Conservation (phyloP, 2,113 vertebrate genomes). For the Nestor notabilis region DNA sequence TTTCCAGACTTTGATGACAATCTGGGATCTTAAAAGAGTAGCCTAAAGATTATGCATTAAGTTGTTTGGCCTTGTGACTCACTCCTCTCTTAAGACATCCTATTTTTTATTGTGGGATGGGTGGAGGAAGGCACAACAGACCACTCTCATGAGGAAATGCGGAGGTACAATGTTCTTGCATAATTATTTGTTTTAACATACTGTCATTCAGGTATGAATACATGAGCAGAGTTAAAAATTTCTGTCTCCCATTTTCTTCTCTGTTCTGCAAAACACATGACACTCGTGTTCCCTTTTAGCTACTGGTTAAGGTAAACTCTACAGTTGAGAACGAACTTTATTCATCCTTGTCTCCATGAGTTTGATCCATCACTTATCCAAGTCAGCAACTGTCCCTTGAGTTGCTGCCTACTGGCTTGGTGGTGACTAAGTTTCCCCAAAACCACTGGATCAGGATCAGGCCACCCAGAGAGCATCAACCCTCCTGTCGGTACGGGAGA, state of each 20-base stretch:
- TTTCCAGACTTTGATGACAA: slow-evolving; percentile 76
- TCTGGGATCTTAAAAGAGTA: slow-evolving; percentile 67
- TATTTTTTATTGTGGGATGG: not conserved
- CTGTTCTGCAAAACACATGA: not conserved
- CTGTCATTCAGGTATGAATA: not conserved
- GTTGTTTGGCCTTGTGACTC: slow-evolving; percentile 59
- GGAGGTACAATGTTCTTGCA: not conserved
- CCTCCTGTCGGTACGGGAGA: too few species aligned
- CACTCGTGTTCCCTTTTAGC: not conserved
- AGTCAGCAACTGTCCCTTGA: not conserved
- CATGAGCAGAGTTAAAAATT: not conserved
- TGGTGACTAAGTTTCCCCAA: not conserved
- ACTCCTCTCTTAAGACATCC: not conserved
- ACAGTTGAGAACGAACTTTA: rapidly evolving
- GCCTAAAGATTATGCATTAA: slow-evolving; percentile 48
- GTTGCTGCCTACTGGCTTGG: not conserved
- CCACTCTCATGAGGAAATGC: not conserved
- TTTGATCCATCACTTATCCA: rapidly evolving
- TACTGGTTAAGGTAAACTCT: not conserved
- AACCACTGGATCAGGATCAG: not conserved
- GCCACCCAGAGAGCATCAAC: rapidly evolving
- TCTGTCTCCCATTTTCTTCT: not conserved
- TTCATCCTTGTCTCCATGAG: not conserved
- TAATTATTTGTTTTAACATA: not conserved
- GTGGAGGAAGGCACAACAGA: not conserved